Conservation (phyloP, 2,797 vertebrate species). For the Hafferia zeledoni region DNA sequence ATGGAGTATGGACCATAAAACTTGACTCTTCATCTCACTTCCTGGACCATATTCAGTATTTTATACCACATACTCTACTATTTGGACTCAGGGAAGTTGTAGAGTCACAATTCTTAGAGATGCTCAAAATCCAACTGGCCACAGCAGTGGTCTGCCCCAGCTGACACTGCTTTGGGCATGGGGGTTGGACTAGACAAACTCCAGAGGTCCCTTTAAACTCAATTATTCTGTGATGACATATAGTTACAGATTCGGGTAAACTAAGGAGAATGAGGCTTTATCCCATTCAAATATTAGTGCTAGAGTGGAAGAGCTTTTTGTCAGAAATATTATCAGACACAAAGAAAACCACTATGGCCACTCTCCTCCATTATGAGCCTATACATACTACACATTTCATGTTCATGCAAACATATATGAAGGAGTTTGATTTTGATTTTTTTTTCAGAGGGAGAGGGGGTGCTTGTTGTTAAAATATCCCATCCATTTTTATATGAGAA, state of each 20-base stretch:
- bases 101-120: background rate
- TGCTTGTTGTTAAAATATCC: background rate
- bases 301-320: background rate
- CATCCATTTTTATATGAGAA: background rate
- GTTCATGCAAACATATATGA: background rate
- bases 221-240: too few relatives aligned
- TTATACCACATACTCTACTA: background rate
- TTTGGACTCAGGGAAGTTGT: background rate
- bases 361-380: background rate
- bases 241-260: too few relatives aligned
- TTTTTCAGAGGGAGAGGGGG: fast-evolving
- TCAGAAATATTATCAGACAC: background rate
- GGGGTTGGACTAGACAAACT: too few relatives aligned
- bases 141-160: too few relatives aligned
- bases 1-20: background rate
- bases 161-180: too few relatives aligned
- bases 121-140: background rate
- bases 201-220: too few relatives aligned
- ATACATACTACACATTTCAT: background rate
- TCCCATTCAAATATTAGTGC: background rate
- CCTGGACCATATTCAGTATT: background rate
- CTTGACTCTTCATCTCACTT: background rate
- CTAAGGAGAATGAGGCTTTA: background rate
- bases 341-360: background rate
- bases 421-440: background rate